phyloP scores from a whole-genome alignment of 1,140 invertebrate genomes.

The Tetragnatha versicolor region DNA sequence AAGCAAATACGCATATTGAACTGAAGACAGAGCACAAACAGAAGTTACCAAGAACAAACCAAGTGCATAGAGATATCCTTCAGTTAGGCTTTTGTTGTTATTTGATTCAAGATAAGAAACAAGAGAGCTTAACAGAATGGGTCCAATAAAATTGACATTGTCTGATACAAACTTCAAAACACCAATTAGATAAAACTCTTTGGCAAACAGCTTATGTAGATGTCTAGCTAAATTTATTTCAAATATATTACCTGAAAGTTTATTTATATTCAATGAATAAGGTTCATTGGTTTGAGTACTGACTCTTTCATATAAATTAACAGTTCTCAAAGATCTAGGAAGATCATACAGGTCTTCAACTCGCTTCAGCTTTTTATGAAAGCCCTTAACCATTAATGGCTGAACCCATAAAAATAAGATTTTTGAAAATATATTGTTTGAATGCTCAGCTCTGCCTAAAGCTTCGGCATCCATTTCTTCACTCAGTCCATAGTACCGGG shows the following conservation, averaged over 20 bases:
- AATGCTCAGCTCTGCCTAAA: constrained; percentile 71
- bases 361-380: constrained; percentile 73
- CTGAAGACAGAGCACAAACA: constrained; percentile 76
- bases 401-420: constrained; percentile 88
- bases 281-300: constrained; percentile 62
- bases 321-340: constrained; percentile 74
- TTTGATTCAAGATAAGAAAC: constrained; percentile 81
- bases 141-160: constrained; percentile 82
- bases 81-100: constrained; percentile 68
- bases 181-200: constrained; percentile 88
- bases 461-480: constrained; percentile 67
- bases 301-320: constrained; percentile 20
- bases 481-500: constrained; percentile 69
- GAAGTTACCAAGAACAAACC: constrained; percentile 70
- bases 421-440: constrained; percentile 73
- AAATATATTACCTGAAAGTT: constrained; percentile 20
- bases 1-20: constrained; percentile 91
- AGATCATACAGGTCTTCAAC: constrained; percentile 86
- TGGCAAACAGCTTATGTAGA: constrained; percentile 83
- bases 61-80: constrained; percentile 82
- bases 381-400: constrained; percentile 83
- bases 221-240: constrained; percentile 72
- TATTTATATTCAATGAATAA: constrained; percentile 13
- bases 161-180: constrained; percentile 86
- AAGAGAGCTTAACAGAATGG: constrained; percentile 84